Conservation (phyloP, 2,888 invertebrate species). For the Epinotia bilunana region DNA sequence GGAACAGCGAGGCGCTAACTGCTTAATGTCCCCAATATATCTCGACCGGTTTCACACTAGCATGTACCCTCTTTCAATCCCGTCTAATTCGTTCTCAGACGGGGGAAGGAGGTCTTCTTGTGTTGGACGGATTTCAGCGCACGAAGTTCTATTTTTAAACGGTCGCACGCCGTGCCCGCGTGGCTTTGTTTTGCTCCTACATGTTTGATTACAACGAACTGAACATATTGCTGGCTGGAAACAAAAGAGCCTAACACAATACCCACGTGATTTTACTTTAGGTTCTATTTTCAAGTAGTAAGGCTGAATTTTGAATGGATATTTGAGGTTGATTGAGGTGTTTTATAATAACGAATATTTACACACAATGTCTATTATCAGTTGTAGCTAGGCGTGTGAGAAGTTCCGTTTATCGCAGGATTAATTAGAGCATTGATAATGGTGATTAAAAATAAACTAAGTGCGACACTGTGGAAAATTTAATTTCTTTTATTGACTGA, state of each 20-base stretch:
- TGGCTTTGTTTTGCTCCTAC: constrained; percentile 78
- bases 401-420: constrained; percentile 44
- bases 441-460: constrained; percentile 50
- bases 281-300: not conserved
- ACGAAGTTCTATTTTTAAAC: constrained; percentile 73
- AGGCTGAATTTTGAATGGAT: not conserved
- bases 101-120: constrained; percentile 55
- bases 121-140: constrained; percentile 60
- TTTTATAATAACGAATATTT: constrained; percentile 4
- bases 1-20: constrained; percentile 56
- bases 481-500: constrained; percentile 39
- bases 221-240: constrained; percentile 4
- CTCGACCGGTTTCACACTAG: constrained; percentile 53
- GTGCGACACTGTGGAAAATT: constrained; percentile 36
- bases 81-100: constrained; percentile 42
- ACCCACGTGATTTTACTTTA: not conserved
- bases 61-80: constrained; percentile 45
- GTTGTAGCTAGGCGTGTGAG: constrained; percentile 44
- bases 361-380: constrained; percentile 41
- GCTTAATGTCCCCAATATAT: constrained; percentile 50
- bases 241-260: not conserved
- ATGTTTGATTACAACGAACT: constrained; percentile 42
- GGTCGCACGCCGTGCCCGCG: constrained; percentile 73
- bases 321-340: not conserved
- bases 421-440: constrained; percentile 44